Percentiles rank a stretch among this genome's conserved stretches.
Evolutionary conservation across 2,797 vertebrate species (phyloP).

Genomic region (Phataginus tetradactyla): DNA sequence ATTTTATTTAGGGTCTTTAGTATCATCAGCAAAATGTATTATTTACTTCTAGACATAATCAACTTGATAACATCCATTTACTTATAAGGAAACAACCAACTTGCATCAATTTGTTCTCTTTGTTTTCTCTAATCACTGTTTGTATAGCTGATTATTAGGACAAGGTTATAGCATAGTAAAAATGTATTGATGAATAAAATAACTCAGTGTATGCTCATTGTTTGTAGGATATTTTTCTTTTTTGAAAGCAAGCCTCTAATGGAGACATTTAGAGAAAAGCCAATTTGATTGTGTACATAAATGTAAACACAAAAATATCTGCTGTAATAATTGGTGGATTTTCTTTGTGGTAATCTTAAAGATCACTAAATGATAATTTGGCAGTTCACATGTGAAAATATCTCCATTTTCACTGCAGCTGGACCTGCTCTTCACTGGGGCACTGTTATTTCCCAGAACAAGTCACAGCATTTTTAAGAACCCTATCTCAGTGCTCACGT

Average conservation of each 20-base stretch:
- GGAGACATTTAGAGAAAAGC: background rate
- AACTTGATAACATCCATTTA: background rate
- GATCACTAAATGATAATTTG: conserved; percentile 47
- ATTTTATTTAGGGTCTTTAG: background rate
- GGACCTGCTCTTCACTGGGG: background rate
- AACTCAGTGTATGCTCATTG: background rate
- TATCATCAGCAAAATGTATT: background rate
- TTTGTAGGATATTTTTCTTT: background rate
- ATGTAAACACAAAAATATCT: conserved; percentile 41
- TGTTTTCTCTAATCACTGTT: background rate
- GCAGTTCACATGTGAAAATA: conserved; percentile 29
- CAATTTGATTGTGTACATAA: background rate
- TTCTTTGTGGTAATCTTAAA: conserved; percentile 51
- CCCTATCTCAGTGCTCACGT: background rate
- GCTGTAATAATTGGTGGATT: conserved; percentile 36
- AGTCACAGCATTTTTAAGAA: background rate
- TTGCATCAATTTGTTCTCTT: background rate
- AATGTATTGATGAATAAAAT: background rate
- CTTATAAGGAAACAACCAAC: conserved; percentile 19
- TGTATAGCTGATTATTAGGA: background rate
- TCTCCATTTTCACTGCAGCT: conserved; percentile 39
- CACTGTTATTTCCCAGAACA: background rate
- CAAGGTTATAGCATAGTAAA: background rate
- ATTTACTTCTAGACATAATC: conserved; percentile 12
- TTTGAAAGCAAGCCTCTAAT: conserved; percentile 30